These are phyloP conservation scores for Acheta domesticus DNA, from an alignment of 2,888 invertebrate genomes.

Conservation along the genomic window DNA sequence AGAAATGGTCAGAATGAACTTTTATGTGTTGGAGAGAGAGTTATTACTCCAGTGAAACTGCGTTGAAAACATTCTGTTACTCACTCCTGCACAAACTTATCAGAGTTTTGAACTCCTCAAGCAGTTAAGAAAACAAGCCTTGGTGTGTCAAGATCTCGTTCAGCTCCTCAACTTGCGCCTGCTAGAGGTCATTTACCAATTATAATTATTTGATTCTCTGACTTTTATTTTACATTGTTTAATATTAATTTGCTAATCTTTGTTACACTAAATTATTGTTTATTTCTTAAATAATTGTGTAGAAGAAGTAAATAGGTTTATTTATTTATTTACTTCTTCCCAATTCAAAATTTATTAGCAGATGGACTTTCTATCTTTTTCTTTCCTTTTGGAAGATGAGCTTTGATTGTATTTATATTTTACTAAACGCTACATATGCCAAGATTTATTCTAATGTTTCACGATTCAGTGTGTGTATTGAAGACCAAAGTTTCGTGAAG, in stretches of 20 bases:
- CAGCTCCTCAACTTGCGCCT: conserved; percentile 3
- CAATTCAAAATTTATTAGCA: too few species aligned
- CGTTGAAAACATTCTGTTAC: conserved; percentile 6
- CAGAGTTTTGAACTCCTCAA: not conserved
- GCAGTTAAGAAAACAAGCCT: not conserved
- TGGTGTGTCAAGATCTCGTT: not conserved
- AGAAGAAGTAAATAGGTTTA: too few species aligned
- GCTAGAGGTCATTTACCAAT: conserved; percentile 19
- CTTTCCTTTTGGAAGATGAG: too few species aligned
- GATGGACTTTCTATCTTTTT: too few species aligned
- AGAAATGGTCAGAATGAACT: not conserved
- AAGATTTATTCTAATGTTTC: too few species aligned
- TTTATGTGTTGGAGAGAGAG: not conserved
- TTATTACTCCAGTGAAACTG: not conserved
- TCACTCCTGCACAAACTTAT: not conserved
- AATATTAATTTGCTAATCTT: not conserved
- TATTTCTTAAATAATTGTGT: too few species aligned
- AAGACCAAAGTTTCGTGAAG: too few species aligned
- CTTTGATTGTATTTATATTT: too few species aligned
- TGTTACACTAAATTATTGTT: too few species aligned
- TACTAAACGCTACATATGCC: too few species aligned
- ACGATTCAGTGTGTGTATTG: too few species aligned
- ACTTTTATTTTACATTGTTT: not conserved
- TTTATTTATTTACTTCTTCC: too few species aligned
- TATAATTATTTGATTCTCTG: not conserved